Conservation (phyloP, 1,140 invertebrate species). For the Scaptomyza hsui region DNA sequence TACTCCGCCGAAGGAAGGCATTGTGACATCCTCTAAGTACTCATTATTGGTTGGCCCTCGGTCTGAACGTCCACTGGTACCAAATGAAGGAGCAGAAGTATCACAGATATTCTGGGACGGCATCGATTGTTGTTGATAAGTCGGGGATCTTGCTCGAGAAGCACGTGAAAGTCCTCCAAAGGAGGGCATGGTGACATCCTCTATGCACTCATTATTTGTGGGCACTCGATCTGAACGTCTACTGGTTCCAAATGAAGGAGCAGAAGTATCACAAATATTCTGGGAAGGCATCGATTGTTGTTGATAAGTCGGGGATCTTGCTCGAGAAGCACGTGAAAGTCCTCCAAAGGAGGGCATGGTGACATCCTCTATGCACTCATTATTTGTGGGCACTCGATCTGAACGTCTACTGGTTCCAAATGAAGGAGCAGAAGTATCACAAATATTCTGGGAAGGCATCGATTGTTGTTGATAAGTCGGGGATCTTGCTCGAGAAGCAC, state of each 20-base stretch:
- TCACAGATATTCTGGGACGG: background rate
- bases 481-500: background rate
- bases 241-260: background rate
- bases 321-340: slow-evolving; percentile 2
- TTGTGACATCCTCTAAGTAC: slow-evolving; percentile 15
- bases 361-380: slow-evolving; percentile 17
- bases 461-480: background rate
- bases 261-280: slow-evolving; percentile 8
- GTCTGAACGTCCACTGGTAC: background rate
- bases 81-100: slow-evolving; percentile 1
- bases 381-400: too few species aligned
- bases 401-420: too few species aligned
- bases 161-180: background rate
- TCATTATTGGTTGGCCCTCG: background rate
- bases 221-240: background rate
- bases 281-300: slow-evolving; percentile 1
- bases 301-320: background rate
- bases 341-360: slow-evolving; percentile 35
- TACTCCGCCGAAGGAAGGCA: slow-evolving; percentile 14
- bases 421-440: background rate
- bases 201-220: background rate
- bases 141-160: background rate
- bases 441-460: background rate
- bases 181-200: slow-evolving; percentile 21
- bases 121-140: background rate